Base-by-base conservation (phyloP, 1,140 invertebrate genomes). In the Harpegnathos saltator region DNA sequence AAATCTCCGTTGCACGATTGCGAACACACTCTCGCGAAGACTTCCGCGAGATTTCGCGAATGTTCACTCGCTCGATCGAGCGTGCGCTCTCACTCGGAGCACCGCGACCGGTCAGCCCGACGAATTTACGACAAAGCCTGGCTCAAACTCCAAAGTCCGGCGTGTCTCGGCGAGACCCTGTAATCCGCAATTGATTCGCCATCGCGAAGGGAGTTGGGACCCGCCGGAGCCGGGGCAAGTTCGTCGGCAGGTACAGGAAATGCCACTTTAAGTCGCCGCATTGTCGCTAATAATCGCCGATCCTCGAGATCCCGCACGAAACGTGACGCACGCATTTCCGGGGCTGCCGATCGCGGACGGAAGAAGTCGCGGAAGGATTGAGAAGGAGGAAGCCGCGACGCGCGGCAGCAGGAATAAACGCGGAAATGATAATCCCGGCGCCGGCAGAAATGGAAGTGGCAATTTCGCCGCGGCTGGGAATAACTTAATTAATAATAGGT, bases 51-150 rank as follows among this genome's bases (percentile, higher is more conserved):
- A 38, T 58, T 72, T 72, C 29, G 22, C 22, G 19, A 72, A 72
- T 33, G 48, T 33, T 59, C 17, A 59, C 58, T 38, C 26, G 26
- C 44, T 61, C 24, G 26, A 62, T 48, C 38, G 29, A 61, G 33
- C 33, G 38, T 9, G 15, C 22, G 26, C 0, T 48, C 17, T 74
- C 11, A 24, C 48, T 74, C 29, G 3, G 33, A 7, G 26, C 14
- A 73, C 61, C 12, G 24, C 61, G 58, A 74, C 48, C 48, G 56
- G 5, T 4, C 38, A 48, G 15, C 29, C 12, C 29, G 15, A 29
- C 58, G 58, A 74, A 54, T 44, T 48, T 44, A 74, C 38, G 5
- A 19, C 62, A 74, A 74, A 61, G 44, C 58, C 48, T 74, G 4
- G 15, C 61, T 74, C 29, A 48, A 24, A 61, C 17, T 58, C 29